These are phyloP conservation scores for Papio anubis DNA, from an alignment of 2,113 vertebrate genomes.

Conservation along the genomic window DNA sequence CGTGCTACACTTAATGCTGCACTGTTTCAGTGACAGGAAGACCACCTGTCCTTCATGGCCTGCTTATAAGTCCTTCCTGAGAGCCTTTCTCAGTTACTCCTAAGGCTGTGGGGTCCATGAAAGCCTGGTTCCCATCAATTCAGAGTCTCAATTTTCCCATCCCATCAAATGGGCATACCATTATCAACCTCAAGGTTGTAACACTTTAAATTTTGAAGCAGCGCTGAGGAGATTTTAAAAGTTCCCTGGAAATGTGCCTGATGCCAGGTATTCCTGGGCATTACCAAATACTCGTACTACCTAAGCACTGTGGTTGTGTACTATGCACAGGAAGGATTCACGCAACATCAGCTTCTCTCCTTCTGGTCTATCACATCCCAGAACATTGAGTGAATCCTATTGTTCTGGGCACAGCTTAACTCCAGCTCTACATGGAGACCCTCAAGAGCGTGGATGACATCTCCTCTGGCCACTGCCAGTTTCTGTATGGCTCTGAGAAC, in stretches of 20 bases:
- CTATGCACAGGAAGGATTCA: neutral
- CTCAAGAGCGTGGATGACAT: neutral
- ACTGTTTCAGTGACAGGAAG: neutral
- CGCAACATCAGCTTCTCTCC: neutral
- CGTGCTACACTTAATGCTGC: neutral
- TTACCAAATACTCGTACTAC: neutral
- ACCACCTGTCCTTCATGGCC: neutral
- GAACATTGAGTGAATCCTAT: neutral
- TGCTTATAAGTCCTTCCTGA: neutral
- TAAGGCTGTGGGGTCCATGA: neutral
- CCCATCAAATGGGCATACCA: neutral
- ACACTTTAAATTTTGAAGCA: neutral
- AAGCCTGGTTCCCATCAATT: neutral
- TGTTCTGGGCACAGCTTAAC: neutral
- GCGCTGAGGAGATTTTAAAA: neutral
- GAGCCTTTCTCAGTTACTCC: neutral
- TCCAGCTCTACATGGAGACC: neutral
- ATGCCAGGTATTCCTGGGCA: neutral
- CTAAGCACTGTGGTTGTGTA: neutral
- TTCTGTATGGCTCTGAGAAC: neutral
- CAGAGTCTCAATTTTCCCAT: neutral
- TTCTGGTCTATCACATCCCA: neutral
- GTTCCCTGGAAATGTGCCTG: neutral
- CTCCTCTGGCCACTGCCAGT: neutral
- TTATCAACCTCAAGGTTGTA: neutral